A percentile compares a stretch with the other conserved stretches of the same genome.
Conservation (phyloP, 2,888 invertebrate species). For the Acronicta aceris region DNA sequence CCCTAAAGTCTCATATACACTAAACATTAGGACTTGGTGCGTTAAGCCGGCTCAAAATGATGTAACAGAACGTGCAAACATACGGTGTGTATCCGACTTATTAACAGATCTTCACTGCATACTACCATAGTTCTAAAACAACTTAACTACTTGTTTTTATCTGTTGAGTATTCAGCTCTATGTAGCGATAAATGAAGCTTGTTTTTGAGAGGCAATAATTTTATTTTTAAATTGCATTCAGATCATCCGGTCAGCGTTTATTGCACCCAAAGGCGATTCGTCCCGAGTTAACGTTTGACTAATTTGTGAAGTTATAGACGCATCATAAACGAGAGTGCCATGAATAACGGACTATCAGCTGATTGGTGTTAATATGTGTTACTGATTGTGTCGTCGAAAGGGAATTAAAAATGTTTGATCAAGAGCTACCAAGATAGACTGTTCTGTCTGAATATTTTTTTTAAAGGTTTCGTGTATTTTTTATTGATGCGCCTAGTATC, state of each 20-base stretch:
- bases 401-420: conserved; percentile 35
- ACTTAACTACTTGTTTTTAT: conserved; percentile 22
- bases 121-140: conserved; percentile 13
- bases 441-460: neutral
- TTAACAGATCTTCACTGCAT: conserved; percentile 84
- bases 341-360: conserved; percentile 75
- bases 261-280: conserved; percentile 85
- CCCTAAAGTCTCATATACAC: conserved; percentile 83
- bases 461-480: neutral
- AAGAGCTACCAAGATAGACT: conserved; percentile 1
- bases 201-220: conserved; percentile 29
- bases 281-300: conserved; percentile 85
- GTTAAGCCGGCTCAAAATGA: conserved; percentile 85
- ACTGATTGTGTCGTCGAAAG: conserved; percentile 42
- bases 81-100: conserved; percentile 80
- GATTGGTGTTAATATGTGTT: conserved; percentile 59
- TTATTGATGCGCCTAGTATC: no score
- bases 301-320: conserved; percentile 86
- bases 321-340: conserved; percentile 75
- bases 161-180: conserved; percentile 53
- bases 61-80: conserved; percentile 86
- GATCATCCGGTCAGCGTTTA: conserved; percentile 83
- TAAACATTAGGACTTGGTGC: conserved; percentile 84
- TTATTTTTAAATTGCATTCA: conserved; percentile 75
- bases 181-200: conserved; percentile 25